Evolutionary conservation across 2,113 vertebrate species (phyloP), one percentile per base, ranked within the genome.

Genomic region (Calyptommatus sinebrachiatus): DNA sequence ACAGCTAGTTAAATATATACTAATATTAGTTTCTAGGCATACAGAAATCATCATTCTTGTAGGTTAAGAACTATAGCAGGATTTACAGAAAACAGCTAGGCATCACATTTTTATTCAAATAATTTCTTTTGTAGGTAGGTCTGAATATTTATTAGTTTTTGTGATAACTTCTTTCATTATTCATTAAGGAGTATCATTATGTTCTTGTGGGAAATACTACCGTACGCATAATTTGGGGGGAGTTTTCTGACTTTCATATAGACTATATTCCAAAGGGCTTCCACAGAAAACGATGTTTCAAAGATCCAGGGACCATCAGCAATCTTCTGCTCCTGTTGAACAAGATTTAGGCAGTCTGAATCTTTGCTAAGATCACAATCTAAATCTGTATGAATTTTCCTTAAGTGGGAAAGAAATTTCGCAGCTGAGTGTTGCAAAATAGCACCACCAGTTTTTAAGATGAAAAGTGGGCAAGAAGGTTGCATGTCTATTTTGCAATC

Each of bases 81-180:
- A 81, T 61, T 86, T 85, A 74, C 20, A 79, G 66, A 76, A 41
- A 78, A 57, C 69, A 87, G 83, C 79, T 83, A 85, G 80, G 69
- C 81, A 84, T 80, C 81, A 82, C 86, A 86, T 90, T 90, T 79
- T 89, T 87, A 85, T 92, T 91, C 84, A 92, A 91, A 92, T 89
- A 83, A 87, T 84, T 82, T 71, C 24, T 76, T 76, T 41, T 81
- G 83, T 91, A 89, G 88, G 76, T 88, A 77, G 84, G 73, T 86
- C 89, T 90, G 89, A 90, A 91, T 90, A 91, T 90, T 89, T 92
- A 92, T 91, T 92, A 87, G 83, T 67, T 90, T 91, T 89, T 71
- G 16, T 86, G 24, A 91, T 88, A 89, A 78, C 84, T 0, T 70
- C 70, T 90, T 91, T 89, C 85, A 85, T 92, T 89, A 92, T 91